Evolutionary conservation across 2,888 invertebrate species (phyloP), one percentile per base, ranked within the genome.

Genomic region (Aphodius sticticus): DNA sequence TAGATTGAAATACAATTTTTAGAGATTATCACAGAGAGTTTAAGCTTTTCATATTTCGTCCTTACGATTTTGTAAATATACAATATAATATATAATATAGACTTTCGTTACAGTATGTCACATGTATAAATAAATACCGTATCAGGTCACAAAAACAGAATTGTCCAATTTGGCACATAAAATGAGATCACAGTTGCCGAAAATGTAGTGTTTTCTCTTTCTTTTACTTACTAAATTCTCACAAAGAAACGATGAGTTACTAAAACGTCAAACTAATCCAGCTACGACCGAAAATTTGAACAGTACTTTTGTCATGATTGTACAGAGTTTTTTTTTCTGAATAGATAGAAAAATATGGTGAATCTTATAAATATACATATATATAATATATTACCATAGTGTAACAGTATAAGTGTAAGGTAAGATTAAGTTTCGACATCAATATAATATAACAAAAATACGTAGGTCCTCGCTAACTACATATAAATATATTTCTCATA

Each of bases 151-250:
- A 35, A 84, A 83, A 84, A 83, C 84, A 83, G 79, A 81, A 78
- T 37, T 80, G 79, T 82, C 80, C 75, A 81, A 83, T 80, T 84
- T 85, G 85, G 85, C 85, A 85, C 85, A 84, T 85, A 82, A 83
- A 83, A 84, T 83, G 80, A 84, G 85, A 85, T 85, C 85, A 85
- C 85, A 85, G 85, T 84, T 84, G 83, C 80, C 82, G 81, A 83
- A 83, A 78, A 76, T 78, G 69, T 26, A 71, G 77, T 35, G 16
- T 69, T 16, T 69, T n/a, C 14, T 76, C 6, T 76, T n/a, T 71
- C 16, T 15, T 71, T 71, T 71, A 16, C 71, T n/a, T 53, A 9
- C 53, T 53, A 53, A 5, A 9, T 53, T 53, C 53, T 53, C 53
- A 12, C 12, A 53, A 53, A 53, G 53, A 53, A 53, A 53, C 12